Percentiles rank a stretch among this genome's conserved stretches.
phyloP scores from a whole-genome alignment of 2,797 vertebrate genomes.

The Pseudochirops corinnae region DNA sequence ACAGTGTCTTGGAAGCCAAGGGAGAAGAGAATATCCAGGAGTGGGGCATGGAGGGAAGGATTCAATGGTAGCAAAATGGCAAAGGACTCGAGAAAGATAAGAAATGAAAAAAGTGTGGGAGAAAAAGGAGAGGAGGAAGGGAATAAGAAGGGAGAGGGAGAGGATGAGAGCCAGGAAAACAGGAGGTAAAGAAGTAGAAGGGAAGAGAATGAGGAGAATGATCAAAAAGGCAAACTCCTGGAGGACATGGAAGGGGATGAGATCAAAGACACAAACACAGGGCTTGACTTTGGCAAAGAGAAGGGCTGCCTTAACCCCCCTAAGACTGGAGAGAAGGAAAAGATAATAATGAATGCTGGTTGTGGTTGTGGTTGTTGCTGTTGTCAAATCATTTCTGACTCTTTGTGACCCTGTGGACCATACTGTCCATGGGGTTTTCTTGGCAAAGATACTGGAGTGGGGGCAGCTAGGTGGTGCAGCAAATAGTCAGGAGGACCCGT shows the following conservation, averaged over 20 bases:
- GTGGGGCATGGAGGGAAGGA: background rate
- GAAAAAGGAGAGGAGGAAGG: background rate
- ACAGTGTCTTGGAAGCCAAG: background rate
- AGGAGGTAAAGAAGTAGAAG: background rate
- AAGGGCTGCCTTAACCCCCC: background rate
- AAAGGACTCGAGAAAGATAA: background rate
- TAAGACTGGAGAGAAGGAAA: background rate
- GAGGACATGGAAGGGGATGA: background rate
- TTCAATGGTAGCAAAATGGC: background rate
- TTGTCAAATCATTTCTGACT: background rate
- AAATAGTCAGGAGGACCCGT: no score
- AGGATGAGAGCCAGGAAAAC: background rate
- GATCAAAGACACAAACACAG: background rate
- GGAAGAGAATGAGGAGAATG: background rate
- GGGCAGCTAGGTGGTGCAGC: no score
- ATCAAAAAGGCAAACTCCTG: background rate
- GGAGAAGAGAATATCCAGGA: background rate
- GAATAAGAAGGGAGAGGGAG: background rate
- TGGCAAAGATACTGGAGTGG: background rate
- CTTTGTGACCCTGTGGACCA: background rate
- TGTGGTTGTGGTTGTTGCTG: no score
- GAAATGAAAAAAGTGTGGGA: background rate
- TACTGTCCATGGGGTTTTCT: background rate
- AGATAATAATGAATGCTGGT: background rate
- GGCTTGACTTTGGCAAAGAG: background rate